Base-by-base conservation (phyloP, 1,140 invertebrate species). In the Meteorus sp. region DNA sequence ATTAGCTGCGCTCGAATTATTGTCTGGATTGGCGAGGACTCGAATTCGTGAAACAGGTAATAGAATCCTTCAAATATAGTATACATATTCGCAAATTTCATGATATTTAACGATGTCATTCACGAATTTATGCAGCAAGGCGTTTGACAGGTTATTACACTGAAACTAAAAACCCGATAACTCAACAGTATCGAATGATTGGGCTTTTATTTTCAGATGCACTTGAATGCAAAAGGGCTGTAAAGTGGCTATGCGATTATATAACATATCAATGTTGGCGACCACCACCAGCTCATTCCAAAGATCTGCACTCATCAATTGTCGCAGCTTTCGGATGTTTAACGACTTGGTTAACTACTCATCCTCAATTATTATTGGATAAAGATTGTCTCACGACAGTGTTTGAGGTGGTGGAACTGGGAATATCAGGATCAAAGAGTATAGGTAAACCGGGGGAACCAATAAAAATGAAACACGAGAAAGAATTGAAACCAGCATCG, bases 201-300 rank as follows among this genome's bases (percentile, higher is more conserved):
- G n/a, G 7, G 25, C 23, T 27, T 58, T 57, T 15, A 35, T 53
- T 67, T 69, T 11, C 72, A 92, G 91, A 94, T 82, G 88, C 88
- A 44, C 77, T 92, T 61, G 92, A 94, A 76, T 93, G 92, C 73
- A 92, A 93, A 81, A 82, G 94, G 69, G 92, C 94, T n/a, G 93
- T 99, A 3, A 95, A 97, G 74, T 96, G 96, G 95, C 86, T 99
- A 51, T 96, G 95, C 79, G 94, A 99, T 82, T 98, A 98, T 75
- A 98, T 99, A 66, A 88, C 92, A 22, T 91, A 90, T 75, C 97
- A 99, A 80, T 98, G 97, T 82, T 94, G 89, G 62, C 85, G 95
- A 50, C 97, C 97, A 15, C 95, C 97, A 22, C 94, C 89, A 43
- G 90, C 90, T 43, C 97, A 99, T 84, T 98, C 95, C 5, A 93